Base-by-base conservation (phyloP, 2,113 vertebrate genomes). In the Laticauda laticaudata region DNA sequence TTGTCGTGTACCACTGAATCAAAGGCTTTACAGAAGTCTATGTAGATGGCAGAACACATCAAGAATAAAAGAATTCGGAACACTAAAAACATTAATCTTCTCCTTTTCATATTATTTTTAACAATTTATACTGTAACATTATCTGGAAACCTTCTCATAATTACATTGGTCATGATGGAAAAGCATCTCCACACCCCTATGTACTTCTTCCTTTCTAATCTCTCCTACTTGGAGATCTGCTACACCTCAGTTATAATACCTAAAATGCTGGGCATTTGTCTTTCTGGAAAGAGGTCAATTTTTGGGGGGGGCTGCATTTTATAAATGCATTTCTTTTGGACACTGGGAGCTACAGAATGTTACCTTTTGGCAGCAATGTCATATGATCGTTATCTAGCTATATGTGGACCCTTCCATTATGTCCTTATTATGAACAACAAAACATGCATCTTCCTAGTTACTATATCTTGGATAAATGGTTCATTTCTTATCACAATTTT, bases 61-160 rank as follows among this genome's bases (percentile, higher is more conserved):
- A n/a, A n/a, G n/a, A n/a, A n/a, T n/a, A n/a, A n/a, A n/a, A n/a
- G n/a, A n/a, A n/a, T n/a, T n/a, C n/a, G 95, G 18, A 95, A 95
- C 3, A 45, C 48, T 9, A 4, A 21, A 43, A 86, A 95, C 24
- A 20, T 96, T n/a, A 96, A 96, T 56, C 81, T 93, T 91, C 92
- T 88, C 29, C 92, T 97, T 11, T 97, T 96, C 51, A 8, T 95
- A 29, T 34, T 91, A 8, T 94, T 96, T 92, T 92, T 91, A 1
- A 6, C 90, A 64, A 95, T 96, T 87, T 97, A 96, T 23, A 23
- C 91, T 51, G 91, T 95, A 86, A 96, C 91, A 11, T 0, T 96
- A 88, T 96, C 92, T 92, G 95, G 95, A 59, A 96, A 96, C 64
- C 64, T 91, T 39, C 88, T 96, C 29, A 94, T 96, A 91, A 34